Conservation (phyloP, 2,797 vertebrate genomes). For the Helarctos malayanus region DNA sequence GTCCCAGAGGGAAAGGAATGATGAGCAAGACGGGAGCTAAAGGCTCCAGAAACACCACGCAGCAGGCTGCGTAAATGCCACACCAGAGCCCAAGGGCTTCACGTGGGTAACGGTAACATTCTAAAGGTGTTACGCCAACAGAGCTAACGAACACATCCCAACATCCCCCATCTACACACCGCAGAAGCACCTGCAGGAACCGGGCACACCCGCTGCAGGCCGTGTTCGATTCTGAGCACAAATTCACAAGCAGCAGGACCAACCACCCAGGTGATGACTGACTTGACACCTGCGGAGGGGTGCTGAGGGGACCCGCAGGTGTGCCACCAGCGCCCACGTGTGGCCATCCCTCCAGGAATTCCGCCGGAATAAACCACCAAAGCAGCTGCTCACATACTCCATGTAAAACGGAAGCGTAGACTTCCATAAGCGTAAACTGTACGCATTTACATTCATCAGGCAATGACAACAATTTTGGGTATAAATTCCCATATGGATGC, state of each 20-base stretch:
- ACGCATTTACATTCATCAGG: too few species aligned
- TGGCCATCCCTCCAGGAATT: background rate
- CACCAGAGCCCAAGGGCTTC: fast-evolving
- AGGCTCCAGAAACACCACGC: background rate
- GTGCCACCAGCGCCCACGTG: fast-evolving
- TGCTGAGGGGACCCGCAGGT: fast-evolving
- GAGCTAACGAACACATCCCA: too few species aligned
- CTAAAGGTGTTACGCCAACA: background rate
- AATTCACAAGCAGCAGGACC: background rate
- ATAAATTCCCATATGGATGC: background rate
- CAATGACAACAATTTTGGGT: fast-evolving
- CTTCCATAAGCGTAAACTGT: fast-evolving
- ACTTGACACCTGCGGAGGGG: background rate
- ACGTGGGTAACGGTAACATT: fast-evolving
- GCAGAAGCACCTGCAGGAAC: background rate
- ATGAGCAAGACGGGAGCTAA: fast-evolving
- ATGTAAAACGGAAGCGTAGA: background rate
- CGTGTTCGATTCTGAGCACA: background rate
- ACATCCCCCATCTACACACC: fast-evolving
- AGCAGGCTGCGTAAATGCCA: fast-evolving
- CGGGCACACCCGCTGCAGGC: background rate
- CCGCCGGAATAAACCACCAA: background rate
- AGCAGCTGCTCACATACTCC: background rate
- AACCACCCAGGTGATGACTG: background rate
- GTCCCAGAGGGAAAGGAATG: slow-evolving; percentile 4